phyloP scores from a whole-genome alignment of 2,113 vertebrate species.

The Psophia crepitans region DNA sequence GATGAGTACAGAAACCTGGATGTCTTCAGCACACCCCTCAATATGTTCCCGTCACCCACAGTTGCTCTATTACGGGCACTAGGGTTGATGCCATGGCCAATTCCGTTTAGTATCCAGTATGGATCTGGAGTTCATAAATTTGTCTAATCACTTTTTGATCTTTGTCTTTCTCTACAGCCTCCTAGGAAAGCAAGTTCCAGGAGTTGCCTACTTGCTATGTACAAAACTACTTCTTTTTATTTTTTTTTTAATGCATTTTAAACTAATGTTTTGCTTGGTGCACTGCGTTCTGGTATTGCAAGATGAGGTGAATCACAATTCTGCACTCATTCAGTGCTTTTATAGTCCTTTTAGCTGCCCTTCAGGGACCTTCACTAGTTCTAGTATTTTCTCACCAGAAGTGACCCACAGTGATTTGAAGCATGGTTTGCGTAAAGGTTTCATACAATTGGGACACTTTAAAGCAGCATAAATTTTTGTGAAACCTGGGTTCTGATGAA shows the following conservation, averaged over 20 bases:
- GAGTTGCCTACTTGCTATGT: background rate
- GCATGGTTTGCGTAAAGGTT: background rate
- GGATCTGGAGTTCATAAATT: background rate
- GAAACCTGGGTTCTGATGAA: background rate
- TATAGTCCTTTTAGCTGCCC: background rate
- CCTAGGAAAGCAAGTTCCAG: background rate
- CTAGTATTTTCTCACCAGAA: background rate
- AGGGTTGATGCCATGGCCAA: background rate
- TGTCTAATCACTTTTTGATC: background rate
- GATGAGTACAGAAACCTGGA: background rate
- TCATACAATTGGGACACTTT: background rate
- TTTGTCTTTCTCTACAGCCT: background rate
- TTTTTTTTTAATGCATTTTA: background rate
- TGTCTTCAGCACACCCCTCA: background rate
- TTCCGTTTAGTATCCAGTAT: background rate
- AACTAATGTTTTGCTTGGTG: background rate
- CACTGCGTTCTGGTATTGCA: background rate
- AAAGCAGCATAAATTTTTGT: background rate
- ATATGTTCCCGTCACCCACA: background rate
- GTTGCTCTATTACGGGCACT: background rate
- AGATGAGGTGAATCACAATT: background rate
- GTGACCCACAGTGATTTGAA: background rate
- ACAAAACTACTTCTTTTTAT: background rate
- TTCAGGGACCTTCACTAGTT: background rate
- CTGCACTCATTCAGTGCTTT: background rate